phyloP scores from a whole-genome alignment of 2,888 invertebrate species.

The Plusia festucae region DNA sequence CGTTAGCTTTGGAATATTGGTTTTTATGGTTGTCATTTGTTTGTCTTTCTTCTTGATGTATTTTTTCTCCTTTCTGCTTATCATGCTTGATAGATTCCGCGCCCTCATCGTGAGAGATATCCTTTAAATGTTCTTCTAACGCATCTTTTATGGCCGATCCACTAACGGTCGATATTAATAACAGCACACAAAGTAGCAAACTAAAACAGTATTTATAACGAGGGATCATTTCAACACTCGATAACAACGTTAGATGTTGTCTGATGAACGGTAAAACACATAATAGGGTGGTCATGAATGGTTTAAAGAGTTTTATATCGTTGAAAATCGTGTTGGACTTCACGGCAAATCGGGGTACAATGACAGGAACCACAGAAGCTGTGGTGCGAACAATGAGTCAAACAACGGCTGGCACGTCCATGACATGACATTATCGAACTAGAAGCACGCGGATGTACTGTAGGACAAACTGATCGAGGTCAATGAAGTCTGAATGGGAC shows the following conservation, averaged over 20 bases:
- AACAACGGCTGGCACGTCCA: constrained; percentile 73
- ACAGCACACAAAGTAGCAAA: constrained; percentile 68
- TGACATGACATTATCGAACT: constrained; percentile 80
- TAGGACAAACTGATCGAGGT: constrained; percentile 76
- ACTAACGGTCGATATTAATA: constrained; percentile 69
- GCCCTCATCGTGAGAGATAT: constrained; percentile 80
- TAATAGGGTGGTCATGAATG: constrained; percentile 74
- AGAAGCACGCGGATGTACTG: constrained; percentile 64
- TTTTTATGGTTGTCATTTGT: constrained; percentile 82
- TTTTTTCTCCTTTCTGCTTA: constrained; percentile 83
- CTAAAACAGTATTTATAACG: constrained; percentile 67
- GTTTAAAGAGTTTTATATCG: constrained; percentile 84
- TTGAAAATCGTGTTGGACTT: constrained; percentile 80
- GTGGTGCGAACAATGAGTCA: constrained; percentile 77
- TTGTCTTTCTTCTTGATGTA: constrained; percentile 82
- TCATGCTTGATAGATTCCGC: constrained; percentile 81
- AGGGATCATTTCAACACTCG: constrained; percentile 79
- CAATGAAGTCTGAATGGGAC: constrained; percentile 73
- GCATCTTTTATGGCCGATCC: constrained; percentile 83
- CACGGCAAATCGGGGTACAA: constrained; percentile 85
- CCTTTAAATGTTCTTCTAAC: constrained; percentile 85
- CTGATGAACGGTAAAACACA: constrained; percentile 61
- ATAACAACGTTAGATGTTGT: constrained; percentile 59
- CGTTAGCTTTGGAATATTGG: constrained; percentile 82
- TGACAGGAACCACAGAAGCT: constrained; percentile 85